phyloP scores from a whole-genome alignment of 2,888 invertebrate genomes.

The Tetragonisca angustula region DNA sequence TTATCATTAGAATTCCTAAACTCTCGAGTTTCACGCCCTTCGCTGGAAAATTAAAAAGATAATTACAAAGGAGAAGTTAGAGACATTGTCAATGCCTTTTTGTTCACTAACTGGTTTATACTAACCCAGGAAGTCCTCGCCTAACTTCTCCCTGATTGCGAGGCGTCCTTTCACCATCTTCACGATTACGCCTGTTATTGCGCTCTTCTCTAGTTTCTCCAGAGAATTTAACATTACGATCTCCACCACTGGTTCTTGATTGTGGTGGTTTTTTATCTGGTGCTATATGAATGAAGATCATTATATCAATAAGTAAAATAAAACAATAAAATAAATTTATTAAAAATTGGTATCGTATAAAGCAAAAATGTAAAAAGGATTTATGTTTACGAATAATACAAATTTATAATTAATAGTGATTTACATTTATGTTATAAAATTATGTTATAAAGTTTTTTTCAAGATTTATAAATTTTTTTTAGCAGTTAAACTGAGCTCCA shows the following conservation, averaged over 20 bases:
- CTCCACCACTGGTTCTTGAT: slow-evolving; percentile 77
- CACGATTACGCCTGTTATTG: slow-evolving; percentile 88
- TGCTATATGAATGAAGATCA: slow-evolving; percentile 74
- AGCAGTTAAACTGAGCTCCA: background rate
- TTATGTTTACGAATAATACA: background rate
- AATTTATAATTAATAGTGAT: background rate
- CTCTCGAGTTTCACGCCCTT: slow-evolving; percentile 83
- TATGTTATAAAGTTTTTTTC: too few species aligned
- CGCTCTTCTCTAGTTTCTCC: slow-evolving; percentile 90
- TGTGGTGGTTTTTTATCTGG: slow-evolving; percentile 84
- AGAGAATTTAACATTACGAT: slow-evolving; percentile 85
- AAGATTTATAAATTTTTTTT: background rate
- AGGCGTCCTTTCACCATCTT: slow-evolving; percentile 83
- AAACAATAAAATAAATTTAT: background rate
- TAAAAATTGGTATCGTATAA: background rate
- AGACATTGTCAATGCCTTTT: background rate
- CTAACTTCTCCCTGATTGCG: slow-evolving; percentile 78
- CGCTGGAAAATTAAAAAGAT: slow-evolving; percentile 71
- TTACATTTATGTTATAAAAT: background rate
- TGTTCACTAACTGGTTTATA: slow-evolving; percentile 16
- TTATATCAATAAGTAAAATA: background rate
- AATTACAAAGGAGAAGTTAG: background rate
- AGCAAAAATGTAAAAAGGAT: background rate
- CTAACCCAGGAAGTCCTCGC: slow-evolving; percentile 80
- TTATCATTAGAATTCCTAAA: slow-evolving; percentile 78